phyloP scores from a whole-genome alignment of 37 sponge, comb jelly and placozoan species.

The Haliclona indistincta region DNA sequence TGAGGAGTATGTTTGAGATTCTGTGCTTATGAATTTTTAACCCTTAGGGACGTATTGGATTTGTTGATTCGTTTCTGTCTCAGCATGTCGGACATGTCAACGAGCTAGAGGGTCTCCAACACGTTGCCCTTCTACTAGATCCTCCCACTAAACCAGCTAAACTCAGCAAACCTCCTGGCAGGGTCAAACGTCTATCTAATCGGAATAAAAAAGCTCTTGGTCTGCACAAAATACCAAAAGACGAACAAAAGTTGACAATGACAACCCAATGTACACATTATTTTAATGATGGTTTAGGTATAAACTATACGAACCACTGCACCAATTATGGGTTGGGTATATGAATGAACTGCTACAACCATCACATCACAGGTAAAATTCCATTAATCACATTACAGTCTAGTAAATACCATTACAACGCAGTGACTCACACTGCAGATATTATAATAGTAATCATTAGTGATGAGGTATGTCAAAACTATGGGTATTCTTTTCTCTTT shows the following conservation, averaged over 20 bases:
- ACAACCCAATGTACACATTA: neutral
- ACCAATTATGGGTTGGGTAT: conserved; percentile 73
- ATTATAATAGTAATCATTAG: neutral
- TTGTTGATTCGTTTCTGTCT: conserved; percentile 51
- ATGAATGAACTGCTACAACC: conserved; percentile 69
- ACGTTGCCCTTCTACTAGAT: conserved; percentile 26
- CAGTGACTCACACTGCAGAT: neutral
- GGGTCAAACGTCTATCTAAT: conserved; percentile 36
- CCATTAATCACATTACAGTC: neutral
- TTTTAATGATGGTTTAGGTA: conserved; percentile 31
- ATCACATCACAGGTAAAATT: neutral
- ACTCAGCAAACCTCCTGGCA: neutral
- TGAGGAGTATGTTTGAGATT: too few relatives aligned
- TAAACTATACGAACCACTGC: conserved; percentile 59
- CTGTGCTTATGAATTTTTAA: too few relatives aligned
- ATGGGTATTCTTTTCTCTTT: neutral
- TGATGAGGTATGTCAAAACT: neutral
- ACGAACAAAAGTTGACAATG: conserved; percentile 40
- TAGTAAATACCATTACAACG: neutral
- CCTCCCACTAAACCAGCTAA: conserved; percentile 31
- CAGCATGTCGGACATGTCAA: conserved; percentile 27
- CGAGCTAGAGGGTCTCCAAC: conserved; percentile 25
- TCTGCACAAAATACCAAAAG: conserved; percentile 47
- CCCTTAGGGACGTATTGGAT: too few relatives aligned
- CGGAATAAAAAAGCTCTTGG: conserved; percentile 42